Evolutionary conservation across 2,113 vertebrate genomes (phyloP), one percentile per base, ranked within the genome.

Genomic region (Amphiprion ocellaris): DNA sequence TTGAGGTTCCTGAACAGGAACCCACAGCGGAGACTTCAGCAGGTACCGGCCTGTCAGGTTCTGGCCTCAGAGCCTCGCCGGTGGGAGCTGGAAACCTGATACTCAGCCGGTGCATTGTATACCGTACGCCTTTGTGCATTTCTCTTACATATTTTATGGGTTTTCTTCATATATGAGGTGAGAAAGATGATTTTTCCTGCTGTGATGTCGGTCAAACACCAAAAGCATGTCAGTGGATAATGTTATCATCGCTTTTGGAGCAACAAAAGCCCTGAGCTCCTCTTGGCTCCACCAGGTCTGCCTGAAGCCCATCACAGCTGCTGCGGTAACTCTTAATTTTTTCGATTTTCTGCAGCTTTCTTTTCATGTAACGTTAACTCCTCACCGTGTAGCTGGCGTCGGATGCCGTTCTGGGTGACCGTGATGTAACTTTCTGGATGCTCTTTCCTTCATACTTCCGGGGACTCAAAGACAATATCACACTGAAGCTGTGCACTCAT

Each of bases 1-100:
- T 70, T 24, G 52, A 72, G 61, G 52, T 46, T 68, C 21, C 46
- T n/a, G 30, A 30, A 30, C 5, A 30, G 1, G 30, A 30, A 30
- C 30, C 30, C 30, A 44, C 41, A 62, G n/a, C 49, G 12, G 80
- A 86, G 67, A 44, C 62, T 33, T 62, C 28, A 65, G 65, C 49
- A 62, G 60, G 70, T 74, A 70, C 49, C 49, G 11, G 5, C 41
- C 65, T 79, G 80, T 83, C 80, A 69, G 69, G 70, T 65, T 73
- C 30, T 65, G 70, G 58, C 66, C 47, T 19, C 24, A 33, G 47
- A 30, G 78, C n/a, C 76, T 85, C 79, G 17, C 68, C 17, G 41
- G 23, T 71, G 79, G 79, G 50, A 62, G 60, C 41, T 58, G 23
- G 47, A 62, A 79, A 39, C 21, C 50, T 41, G 46, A 76, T 56